Base-by-base conservation (phyloP, 35 echinoderm and acorn worm genomes). In the Heliocidaris tuberculata region DNA sequence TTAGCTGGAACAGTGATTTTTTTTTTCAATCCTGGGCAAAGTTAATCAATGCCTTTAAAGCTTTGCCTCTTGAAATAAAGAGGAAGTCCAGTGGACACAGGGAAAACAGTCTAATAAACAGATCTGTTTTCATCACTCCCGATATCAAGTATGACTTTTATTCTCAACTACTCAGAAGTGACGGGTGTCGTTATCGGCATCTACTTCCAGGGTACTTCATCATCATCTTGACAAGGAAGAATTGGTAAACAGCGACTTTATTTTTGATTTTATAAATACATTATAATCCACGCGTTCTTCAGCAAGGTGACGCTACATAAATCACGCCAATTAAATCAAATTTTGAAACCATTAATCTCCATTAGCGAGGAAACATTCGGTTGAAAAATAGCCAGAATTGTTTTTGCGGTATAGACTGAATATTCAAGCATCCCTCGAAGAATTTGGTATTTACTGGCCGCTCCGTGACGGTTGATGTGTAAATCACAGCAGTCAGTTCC, bases 311-410 rank as follows among this genome's bases (percentile, higher is more conserved):
- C 65, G 65, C 65, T n/a, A 78, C 17, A 78, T 78, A 78, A 78
- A 78, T 78, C 65, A 78, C 21, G 65, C 65, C 65, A 78, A 78
- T 70, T 70, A 70, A 19, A 27, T 70, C 60, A 6, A 1, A 70
- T 78, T 78, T n/a, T n/a, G 65, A n/a, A 78, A 78, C 65, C 27
- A 78, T 78, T 78, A 78, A 78, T 78, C 65, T 78, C 27, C 65
- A 78, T 78, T 78, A 78, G 15, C 17, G 65, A 19, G 65, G 65
- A 7, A 78, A 78, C 65, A 78, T 78, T 78, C 65, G 19, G 21
- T 78, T 19, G 65, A 42, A n/a, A 6, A 3, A 78, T 78, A 78
- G 19, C 27, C 19, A n/a, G 65, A 78, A 78, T 78, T 78, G 65
- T 78, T 78, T 78, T 78, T 78, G 19, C 19, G 65, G 65, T 42